Base-by-base conservation (phyloP, 1,140 invertebrate genomes). In the Vollenhovia emeryi region DNA sequence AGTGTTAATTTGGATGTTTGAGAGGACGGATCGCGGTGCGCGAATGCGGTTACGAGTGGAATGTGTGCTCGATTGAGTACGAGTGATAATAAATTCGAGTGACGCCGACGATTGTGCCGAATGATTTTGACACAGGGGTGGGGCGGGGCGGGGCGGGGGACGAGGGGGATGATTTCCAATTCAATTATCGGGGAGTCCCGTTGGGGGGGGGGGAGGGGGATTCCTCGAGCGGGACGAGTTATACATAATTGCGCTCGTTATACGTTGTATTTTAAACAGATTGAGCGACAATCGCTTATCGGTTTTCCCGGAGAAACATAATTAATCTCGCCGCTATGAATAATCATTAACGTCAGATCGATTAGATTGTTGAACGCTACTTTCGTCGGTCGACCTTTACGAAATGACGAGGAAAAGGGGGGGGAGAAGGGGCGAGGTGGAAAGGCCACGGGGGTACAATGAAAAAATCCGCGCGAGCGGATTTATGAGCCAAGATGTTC, bases 21-120 rank as follows among this genome's bases (percentile, higher is more conserved):
- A 57, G 64, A 80, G 64, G 36, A 71, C 3, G 50, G 24, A 80
- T 71, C 30, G 62, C n/a, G n/a, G n/a, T n/a, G n/a, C n/a, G n/a
- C n/a, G 33, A 55, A 69, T n/a, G 62, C 24, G 64, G 78, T 33
- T 30, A 36, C 36, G 24, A 55, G 24, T 30, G 18, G 13, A 66
- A 21, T 66, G 33, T 71, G 66, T 24, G 36, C 64, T 80, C 78
- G 50, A 80, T 80, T 33, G 48, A 80, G 50, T 71, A 40, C 33
- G 78, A 80, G 24, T 30, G 78, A 80, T 71, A 55, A 80, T 57
- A 71, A 80, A 80, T 71, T 57, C 36, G 36, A 71, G 64, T 71
- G 48, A 69, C 64, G 36, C 30, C 24, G 24, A 71, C 66, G 33
- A 69, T 80, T 57, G 50, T 55, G n/a, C 36, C 36, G 43, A 80